Base-by-base conservation (phyloP, 2,888 invertebrate genomes). In the Calliopum simillimum region DNA sequence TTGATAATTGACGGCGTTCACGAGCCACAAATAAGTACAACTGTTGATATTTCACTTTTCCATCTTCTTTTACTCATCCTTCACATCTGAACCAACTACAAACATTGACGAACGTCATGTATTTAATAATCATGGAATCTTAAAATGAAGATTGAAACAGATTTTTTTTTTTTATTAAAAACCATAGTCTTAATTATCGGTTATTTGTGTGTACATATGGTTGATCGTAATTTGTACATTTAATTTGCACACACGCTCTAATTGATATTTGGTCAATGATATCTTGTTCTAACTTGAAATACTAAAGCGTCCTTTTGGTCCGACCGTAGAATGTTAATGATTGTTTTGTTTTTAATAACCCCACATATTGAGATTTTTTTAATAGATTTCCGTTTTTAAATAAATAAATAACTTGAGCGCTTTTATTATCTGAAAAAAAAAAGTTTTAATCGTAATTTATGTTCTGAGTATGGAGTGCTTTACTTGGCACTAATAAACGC, bases 231-330 rank as follows among this genome's bases (percentile, higher is more conserved):
- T 69, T 59, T 64, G 69, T 43, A n/a, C 19, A 51, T 58, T 51
- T 74, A 81, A 80, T 80, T 80, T 73, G 72, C 80, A 80, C 76
- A 69, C 70, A 33, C 44, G 73, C 71, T 76, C 80, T 80, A 80
- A 80, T 81, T 79, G 70, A 69, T 77, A 79, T 78, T 78, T 68
- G 44, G 33, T 53, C 56, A 49, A 55, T 14, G n/a, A 49, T 33
- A 13, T 33, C 51, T 65, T 53, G 19, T 53, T 21, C 33, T 16
- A 46, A 33, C 53, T 55, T 46, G n/a, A 23, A 56, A 23, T 55
- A 8, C 56, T 44, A 19, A 23, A n/a, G n/a, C 5, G 41, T 59
- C 16, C 16, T 11, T 59, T 58, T 13, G n/a, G 8, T 62, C 33
- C 33, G 33, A 47, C 62, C 23, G 33, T 44, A 13, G n/a, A n/a